Evolutionary conservation across 1,140 invertebrate genomes (phyloP).

Genomic region (Hetaerina americana): DNA sequence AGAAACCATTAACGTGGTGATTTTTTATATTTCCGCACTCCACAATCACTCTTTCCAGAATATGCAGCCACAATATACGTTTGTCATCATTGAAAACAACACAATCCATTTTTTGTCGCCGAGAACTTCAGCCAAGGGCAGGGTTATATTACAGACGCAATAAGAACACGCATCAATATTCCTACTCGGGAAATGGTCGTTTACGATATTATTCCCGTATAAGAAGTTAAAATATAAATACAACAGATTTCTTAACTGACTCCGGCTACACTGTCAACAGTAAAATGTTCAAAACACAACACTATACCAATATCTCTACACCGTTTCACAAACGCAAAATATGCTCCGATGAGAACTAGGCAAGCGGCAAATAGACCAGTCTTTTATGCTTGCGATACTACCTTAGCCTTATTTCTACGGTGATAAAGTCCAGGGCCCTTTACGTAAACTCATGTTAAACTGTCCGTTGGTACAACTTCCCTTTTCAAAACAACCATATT

Average conservation of each 20-base stretch:
- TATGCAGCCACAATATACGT: background rate
- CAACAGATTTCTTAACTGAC: background rate
- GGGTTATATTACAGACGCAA: background rate
- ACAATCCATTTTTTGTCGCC: background rate
- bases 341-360: background rate
- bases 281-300: background rate
- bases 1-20: background rate
- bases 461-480: background rate
- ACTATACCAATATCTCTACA: background rate
- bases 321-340: background rate
- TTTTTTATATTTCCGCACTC: background rate
- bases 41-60: background rate
- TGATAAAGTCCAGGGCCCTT: background rate
- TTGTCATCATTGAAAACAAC: background rate
- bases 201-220: background rate
- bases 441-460: background rate
- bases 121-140: background rate
- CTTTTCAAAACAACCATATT: background rate
- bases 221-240: background rate
- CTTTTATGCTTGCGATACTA: background rate
- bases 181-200: background rate
- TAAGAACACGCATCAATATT: background rate
- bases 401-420: background rate
- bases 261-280: background rate
- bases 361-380: background rate